Conservation (phyloP, 2,113 vertebrate genomes). For the Poeciliopsis retropinna region DNA sequence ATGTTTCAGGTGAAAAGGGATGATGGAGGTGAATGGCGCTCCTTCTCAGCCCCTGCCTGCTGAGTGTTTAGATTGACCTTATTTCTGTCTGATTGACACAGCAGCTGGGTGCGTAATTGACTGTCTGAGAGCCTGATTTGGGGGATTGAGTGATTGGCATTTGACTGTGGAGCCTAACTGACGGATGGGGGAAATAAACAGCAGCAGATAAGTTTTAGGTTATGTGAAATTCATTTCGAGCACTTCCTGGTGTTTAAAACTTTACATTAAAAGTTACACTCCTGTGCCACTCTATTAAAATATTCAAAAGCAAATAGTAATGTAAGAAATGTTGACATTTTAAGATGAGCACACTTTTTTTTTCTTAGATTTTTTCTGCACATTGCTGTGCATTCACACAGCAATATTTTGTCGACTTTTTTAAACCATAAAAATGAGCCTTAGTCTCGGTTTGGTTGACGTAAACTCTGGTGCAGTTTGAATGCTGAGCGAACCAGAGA, state of each 20-base stretch:
- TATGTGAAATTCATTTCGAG: constrained; percentile 3
- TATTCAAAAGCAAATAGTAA: no score
- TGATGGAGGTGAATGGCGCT: background rate
- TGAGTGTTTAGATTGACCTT: constrained; percentile 32
- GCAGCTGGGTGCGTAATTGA: constrained; percentile 41
- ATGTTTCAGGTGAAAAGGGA: constrained; percentile 12
- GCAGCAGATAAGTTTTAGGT: background rate
- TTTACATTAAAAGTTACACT: background rate
- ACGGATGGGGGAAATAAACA: constrained; percentile 26
- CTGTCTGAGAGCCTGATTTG: constrained; percentile 33
- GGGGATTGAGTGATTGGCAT: constrained; percentile 30
- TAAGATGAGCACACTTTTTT: no score
- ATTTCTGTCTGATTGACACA: constrained; percentile 28
- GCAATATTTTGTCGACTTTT: no score
- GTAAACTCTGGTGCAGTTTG: no score
- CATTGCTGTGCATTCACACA: no score
- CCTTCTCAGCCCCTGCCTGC: constrained; percentile 16
- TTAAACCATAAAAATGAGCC: no score
- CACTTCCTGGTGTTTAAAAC: background rate
- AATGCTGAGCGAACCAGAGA: no score
- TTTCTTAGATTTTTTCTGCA: no score
- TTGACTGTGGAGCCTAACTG: constrained; percentile 30
- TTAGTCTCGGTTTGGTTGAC: no score
- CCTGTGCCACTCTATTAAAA: no score
- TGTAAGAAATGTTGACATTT: no score